These are phyloP conservation scores for Chloroclystis v-ata DNA, from an alignment of 2,888 invertebrate species.

Conservation along the genomic window DNA sequence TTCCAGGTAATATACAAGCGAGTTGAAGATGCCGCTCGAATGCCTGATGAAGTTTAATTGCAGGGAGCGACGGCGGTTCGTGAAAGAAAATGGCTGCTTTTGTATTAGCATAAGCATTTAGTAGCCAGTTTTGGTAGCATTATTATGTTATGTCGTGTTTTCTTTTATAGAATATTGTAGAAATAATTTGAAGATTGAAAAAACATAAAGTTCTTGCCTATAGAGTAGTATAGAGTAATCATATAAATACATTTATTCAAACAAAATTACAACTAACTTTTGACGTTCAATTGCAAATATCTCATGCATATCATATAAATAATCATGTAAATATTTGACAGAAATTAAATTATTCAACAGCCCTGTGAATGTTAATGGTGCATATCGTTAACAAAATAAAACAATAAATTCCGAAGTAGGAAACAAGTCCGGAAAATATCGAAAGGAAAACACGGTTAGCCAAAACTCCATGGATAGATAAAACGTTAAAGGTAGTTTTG, in stretches of 20 bases:
- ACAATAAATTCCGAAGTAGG: conserved; percentile 35
- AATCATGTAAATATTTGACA: no score
- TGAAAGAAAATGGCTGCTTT: conserved; percentile 55
- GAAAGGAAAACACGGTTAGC: conserved; percentile 40
- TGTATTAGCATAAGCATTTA: conserved; percentile 62
- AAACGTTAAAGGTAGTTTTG: conserved; percentile 53
- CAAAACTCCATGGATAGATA: conserved; percentile 43
- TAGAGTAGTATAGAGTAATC: no score
- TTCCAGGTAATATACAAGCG: conserved; percentile 45
- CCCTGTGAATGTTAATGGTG: background rate
- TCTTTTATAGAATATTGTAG: no score
- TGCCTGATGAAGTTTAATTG: conserved; percentile 63
- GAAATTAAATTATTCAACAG: background rate
- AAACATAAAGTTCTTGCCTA: no score
- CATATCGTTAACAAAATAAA: conserved; percentile 1
- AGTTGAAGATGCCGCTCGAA: conserved; percentile 51
- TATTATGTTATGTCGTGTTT: no score
- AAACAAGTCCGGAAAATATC: conserved; percentile 32
- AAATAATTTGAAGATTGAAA: no score
- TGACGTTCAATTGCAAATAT: background rate
- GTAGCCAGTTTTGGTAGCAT: conserved; percentile 48
- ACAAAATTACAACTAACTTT: no score
- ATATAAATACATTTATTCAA: no score
- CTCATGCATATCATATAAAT: background rate
- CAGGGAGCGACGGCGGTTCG: conserved; percentile 39